These are phyloP conservation scores for Urocitellus parryii DNA, from an alignment of 2,113 vertebrate species.

Conservation along the genomic window DNA sequence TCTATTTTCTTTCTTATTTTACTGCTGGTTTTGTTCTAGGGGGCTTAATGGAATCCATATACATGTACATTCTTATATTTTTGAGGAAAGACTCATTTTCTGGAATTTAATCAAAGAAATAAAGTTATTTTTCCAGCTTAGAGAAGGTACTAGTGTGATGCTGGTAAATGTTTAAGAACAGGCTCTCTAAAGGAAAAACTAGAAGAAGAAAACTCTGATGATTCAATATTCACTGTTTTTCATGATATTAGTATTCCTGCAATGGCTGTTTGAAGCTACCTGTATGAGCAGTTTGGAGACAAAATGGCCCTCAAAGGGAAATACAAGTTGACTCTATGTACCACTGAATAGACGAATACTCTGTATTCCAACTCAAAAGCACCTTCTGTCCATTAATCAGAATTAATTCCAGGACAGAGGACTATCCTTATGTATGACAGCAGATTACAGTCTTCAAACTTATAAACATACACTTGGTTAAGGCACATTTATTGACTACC, in stretches of 20 bases:
- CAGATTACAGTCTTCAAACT: neutral
- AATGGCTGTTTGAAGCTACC: neutral
- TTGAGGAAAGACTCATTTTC: neutral
- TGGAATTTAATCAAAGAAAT: neutral
- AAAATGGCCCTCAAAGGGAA: neutral
- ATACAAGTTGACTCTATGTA: neutral
- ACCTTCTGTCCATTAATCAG: neutral
- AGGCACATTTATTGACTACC: neutral
- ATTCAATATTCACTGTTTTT: neutral
- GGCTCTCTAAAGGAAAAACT: neutral
- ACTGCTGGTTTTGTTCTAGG: neutral
- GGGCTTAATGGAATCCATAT: neutral
- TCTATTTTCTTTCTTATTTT: neutral
- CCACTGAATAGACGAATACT: neutral
- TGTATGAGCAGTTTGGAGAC: neutral
- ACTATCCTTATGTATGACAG: neutral
- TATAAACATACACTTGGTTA: neutral
- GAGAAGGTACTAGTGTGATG: neutral
- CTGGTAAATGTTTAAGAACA: neutral
- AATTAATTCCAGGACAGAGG: neutral
- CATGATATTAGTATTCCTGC: neutral
- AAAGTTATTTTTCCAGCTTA: neutral
- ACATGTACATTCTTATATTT: neutral
- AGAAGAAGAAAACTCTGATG: neutral
- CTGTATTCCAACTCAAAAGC: neutral